Evolutionary conservation across 2,113 vertebrate genomes (phyloP), one percentile per base, ranked within the genome.

Genomic region (Rhagologus leucostigma): DNA sequence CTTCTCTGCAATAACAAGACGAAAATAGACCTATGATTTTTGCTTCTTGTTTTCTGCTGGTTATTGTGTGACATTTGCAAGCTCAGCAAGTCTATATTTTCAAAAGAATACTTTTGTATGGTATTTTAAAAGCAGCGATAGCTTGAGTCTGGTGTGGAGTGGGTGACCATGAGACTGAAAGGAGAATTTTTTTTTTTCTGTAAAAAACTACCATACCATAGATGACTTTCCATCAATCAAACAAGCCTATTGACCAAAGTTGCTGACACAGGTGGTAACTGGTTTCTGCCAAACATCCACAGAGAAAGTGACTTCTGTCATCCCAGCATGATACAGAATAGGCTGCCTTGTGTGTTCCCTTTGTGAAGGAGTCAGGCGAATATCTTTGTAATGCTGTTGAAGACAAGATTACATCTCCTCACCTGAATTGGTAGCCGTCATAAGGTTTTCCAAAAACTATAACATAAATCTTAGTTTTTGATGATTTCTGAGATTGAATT

Each of bases 401-500:
- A 86, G 39, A 75, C 32, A 41, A 70, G 49, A 42, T 87, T 93
- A 32, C 3, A 22, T 86, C 79, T 84, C 67, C 27, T 91, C 84
- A 93, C 49, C 39, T 95, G 75, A 60, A 87, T 35, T 82, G 52
- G 46, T 74, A 55, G 59, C 64, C 13, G 13, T 95, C 60, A 68
- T 64, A 62, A 92, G 77, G 52, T 71, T 89, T 97, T 94, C 94
- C 78, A 88, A 95, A 94, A 93, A 82, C 53, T 79, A 47, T 50
- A 84, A 81, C 70, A 85, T 95, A 96, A 93, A 95, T 97, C 80
- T 90, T 96, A 86, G 77, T 89, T 95, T 91, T 59, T 95, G 69
- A 94, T 97, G 64, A 96, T 95, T 97, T 97, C 79, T 94, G 76
- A 96, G 94, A 96, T 91, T 91, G 89, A 97, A 96, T 96, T 97